These are phyloP conservation scores for Campaea margaritaria DNA, from an alignment of 2,888 invertebrate species.

Conservation along the genomic window DNA sequence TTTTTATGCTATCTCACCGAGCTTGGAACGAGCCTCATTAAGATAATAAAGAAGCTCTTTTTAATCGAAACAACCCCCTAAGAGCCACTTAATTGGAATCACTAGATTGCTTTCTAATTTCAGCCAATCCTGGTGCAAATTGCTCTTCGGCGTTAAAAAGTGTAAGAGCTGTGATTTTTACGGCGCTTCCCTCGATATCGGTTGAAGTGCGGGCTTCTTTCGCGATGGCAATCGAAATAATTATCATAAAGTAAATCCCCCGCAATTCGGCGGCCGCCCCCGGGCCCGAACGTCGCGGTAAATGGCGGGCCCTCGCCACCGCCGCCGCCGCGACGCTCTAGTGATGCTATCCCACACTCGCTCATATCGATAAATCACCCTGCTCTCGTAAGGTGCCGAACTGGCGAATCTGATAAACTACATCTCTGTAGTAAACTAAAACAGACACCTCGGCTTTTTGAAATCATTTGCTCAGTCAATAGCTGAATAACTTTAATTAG, in stretches of 20 bases:
- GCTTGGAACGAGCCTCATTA: constrained; percentile 34
- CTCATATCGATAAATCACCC: constrained; percentile 55
- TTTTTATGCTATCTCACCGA: constrained; percentile 35
- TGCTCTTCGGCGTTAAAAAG: constrained; percentile 59
- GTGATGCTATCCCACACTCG: constrained; percentile 60
- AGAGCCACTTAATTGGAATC: constrained; percentile 56
- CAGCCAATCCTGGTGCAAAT: constrained; percentile 64
- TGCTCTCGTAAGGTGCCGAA: constrained; percentile 13
- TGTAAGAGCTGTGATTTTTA: constrained; percentile 72
- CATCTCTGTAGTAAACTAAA: not conserved
- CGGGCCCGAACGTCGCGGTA: constrained; percentile 67
- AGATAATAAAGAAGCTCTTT: constrained; percentile 45
- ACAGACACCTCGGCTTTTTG: no score
- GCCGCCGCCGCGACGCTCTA: constrained; percentile 50
- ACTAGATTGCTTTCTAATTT: constrained; percentile 62
- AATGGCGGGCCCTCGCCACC: constrained; percentile 68
- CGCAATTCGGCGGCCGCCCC: constrained; percentile 77
- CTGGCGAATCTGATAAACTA: constrained; percentile 7
- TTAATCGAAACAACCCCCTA: constrained; percentile 49
- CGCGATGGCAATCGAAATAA: constrained; percentile 82
- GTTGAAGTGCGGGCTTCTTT: constrained; percentile 68
- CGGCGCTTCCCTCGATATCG: constrained; percentile 63
- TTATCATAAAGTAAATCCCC: constrained; percentile 84
- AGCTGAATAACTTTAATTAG: no score
- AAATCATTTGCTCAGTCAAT: no score